A percentile compares a stretch with the other conserved stretches of the same genome.
phyloP scores from a whole-genome alignment of 1,140 invertebrate genomes.

The Drosophila azteca region DNA sequence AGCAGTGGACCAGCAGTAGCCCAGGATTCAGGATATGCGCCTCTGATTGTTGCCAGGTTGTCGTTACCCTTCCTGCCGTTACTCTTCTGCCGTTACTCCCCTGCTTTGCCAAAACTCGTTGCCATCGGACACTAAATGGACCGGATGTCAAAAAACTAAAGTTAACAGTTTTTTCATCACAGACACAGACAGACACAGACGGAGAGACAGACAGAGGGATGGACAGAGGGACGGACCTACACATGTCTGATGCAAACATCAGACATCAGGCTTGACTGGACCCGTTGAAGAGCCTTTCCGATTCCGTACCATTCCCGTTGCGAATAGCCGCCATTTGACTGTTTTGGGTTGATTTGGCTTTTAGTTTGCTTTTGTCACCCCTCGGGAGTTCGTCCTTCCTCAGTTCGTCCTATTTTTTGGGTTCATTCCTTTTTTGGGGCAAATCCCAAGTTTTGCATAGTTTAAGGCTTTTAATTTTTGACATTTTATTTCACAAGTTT shows the following conservation, averaged over 20 bases:
- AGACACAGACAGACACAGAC: slow-evolving; percentile 3
- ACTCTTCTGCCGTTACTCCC: too few species aligned
- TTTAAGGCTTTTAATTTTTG: slow-evolving; percentile 71
- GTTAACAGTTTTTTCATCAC: slow-evolving; percentile 55
- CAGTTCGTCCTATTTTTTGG: neutral
- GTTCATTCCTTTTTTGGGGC: slow-evolving; percentile 20
- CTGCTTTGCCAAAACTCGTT: slow-evolving; percentile 45
- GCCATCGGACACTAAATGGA: slow-evolving; percentile 63
- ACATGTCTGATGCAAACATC: slow-evolving; percentile 9
- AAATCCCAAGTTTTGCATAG: slow-evolving; percentile 50
- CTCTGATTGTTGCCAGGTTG: slow-evolving; percentile 79
- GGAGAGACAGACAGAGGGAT: slow-evolving; percentile 21
- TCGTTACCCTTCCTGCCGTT: too few species aligned
- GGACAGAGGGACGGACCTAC: slow-evolving; percentile 15
- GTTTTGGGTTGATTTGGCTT: slow-evolving; percentile 60
- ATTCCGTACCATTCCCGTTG: too few species aligned
- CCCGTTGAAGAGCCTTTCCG: neutral
- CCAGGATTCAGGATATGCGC: slow-evolving; percentile 53
- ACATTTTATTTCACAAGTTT: slow-evolving; percentile 61
- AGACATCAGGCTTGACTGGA: neutral
- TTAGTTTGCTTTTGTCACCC: slow-evolving; percentile 32
- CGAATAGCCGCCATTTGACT: slow-evolving; percentile 67
- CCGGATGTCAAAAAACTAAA: slow-evolving; percentile 81
- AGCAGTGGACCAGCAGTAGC: too few species aligned
- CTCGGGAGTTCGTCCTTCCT: slow-evolving; percentile 56